A percentile compares a stretch with the other conserved stretches of the same genome.
These are phyloP conservation scores for Leptinotarsa tumamoca DNA, from an alignment of 2,888 invertebrate species.

Conservation along the genomic window DNA sequence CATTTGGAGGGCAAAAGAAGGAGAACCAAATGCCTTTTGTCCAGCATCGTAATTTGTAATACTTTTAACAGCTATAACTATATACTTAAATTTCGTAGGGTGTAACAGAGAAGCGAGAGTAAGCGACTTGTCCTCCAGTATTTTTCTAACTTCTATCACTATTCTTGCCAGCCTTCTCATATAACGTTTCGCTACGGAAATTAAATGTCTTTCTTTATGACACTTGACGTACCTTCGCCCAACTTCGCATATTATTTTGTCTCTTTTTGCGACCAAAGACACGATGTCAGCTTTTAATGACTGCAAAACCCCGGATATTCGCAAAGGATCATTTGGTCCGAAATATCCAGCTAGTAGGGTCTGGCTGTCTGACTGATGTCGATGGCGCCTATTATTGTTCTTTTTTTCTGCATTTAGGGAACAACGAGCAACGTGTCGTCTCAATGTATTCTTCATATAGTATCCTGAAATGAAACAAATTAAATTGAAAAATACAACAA, in stretches of 20 bases:
- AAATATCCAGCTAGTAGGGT: conserved; percentile 37
- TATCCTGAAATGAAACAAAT: conserved; percentile 12
- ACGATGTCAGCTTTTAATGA: conserved; percentile 39
- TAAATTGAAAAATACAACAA: no score
- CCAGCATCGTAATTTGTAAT: conserved; percentile 22
- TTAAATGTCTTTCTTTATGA: conserved; percentile 43
- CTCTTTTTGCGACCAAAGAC: conserved; percentile 44
- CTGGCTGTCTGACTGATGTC: conserved; percentile 34
- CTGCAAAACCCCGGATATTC: conserved; percentile 38
- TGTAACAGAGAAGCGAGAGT: background rate
- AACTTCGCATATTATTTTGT: conserved; percentile 46
- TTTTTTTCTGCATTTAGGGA: conserved; percentile 22
- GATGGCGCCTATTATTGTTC: conserved; percentile 24
- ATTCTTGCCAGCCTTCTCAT: conserved; percentile 7
- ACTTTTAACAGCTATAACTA: conserved; percentile 13
- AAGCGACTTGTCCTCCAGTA: background rate
- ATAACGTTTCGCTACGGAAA: conserved; percentile 38
- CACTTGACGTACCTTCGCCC: conserved; percentile 31
- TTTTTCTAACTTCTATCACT: background rate
- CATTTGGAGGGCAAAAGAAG: conserved; percentile 40
- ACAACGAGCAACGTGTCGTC: conserved; percentile 35
- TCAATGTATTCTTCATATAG: conserved; percentile 12
- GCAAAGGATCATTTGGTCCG: conserved; percentile 45
- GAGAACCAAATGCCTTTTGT: conserved; percentile 26
- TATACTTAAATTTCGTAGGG: conserved; percentile 18